Conservation (phyloP, 2,888 invertebrate species). For the Eledona agricola region DNA sequence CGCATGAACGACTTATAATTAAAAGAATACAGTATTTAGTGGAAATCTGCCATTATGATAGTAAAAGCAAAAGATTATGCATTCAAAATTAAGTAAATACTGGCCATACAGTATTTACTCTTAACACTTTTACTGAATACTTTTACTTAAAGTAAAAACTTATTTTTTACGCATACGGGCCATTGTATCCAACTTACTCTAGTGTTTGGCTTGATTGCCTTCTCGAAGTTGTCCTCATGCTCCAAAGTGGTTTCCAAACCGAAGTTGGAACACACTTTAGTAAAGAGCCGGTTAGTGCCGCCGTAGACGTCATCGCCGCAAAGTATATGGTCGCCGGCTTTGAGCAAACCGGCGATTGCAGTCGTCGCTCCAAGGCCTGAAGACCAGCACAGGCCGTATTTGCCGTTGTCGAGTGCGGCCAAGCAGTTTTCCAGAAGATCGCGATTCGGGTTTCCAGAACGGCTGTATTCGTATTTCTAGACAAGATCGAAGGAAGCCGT, state of each 20-base stretch:
- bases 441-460: conserved; percentile 95
- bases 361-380: conserved; percentile 92
- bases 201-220: conserved; percentile 81
- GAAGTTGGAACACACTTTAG: conserved; percentile 67
- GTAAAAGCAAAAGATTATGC: too few relatives aligned
- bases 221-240: conserved; percentile 74
- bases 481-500: background rate
- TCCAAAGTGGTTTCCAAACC: conserved; percentile 81
- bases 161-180: too few relatives aligned
- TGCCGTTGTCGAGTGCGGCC: conserved; percentile 89
- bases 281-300: conserved; percentile 81
- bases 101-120: too few relatives aligned
- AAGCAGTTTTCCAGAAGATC: conserved; percentile 88
- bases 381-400: conserved; percentile 83
- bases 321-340: conserved; percentile 88
- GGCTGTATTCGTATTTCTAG: conserved; percentile 89
- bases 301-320: conserved; percentile 95
- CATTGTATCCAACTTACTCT: too few relatives aligned
- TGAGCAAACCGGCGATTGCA: conserved; percentile 77
- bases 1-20: too few relatives aligned
- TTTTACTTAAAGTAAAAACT: too few relatives aligned
- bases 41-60: too few relatives aligned
- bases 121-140: too few relatives aligned
- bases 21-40: too few relatives aligned
- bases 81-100: too few relatives aligned